These are phyloP conservation scores for Aphelenchoides bicaudatus DNA, from an alignment of 2,888 invertebrate species.

Conservation along the genomic window DNA sequence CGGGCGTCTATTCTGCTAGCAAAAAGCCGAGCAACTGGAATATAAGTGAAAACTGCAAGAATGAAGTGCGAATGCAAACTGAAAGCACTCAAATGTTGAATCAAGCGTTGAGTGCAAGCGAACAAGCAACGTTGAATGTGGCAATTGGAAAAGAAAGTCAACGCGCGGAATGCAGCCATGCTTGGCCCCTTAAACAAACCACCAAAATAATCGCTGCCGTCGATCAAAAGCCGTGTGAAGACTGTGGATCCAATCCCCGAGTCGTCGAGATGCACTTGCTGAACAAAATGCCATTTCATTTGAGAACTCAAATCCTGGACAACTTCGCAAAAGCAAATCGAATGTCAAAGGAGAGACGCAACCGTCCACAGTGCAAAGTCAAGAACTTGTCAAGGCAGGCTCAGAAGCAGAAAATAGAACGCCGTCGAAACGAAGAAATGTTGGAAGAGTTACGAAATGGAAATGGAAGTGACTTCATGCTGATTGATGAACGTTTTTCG, in stretches of 20 bases:
- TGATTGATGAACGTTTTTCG: background rate
- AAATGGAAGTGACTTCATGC: background rate
- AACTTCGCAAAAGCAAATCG: constrained; percentile 5
- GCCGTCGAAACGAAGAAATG: background rate
- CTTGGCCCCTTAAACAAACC: background rate
- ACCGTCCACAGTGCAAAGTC: constrained; percentile 6
- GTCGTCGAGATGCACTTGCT: constrained; percentile 1
- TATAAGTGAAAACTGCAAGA: background rate
- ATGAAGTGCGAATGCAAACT: background rate
- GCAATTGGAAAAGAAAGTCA: constrained; percentile 8
- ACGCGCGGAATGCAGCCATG: background rate
- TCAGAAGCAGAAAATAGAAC: background rate
- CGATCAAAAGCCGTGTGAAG: constrained; percentile 13
- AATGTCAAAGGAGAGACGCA: constrained; percentile 1
- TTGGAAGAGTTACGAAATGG: constrained; percentile 7
- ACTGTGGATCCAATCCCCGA: constrained; percentile 7
- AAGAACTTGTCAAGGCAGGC: constrained; percentile 10
- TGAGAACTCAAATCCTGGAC: constrained; percentile 12
- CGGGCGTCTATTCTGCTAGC: too few relatives aligned
- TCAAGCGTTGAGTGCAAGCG: background rate
- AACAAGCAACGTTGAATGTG: background rate
- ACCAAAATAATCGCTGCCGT: background rate
- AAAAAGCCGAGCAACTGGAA: too few relatives aligned
- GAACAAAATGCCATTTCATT: background rate
- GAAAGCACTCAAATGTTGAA: background rate